Evolutionary conservation across 2,888 invertebrate species (phyloP), one percentile per base, ranked within the genome.

Genomic region (Dolichopus griseipennis): DNA sequence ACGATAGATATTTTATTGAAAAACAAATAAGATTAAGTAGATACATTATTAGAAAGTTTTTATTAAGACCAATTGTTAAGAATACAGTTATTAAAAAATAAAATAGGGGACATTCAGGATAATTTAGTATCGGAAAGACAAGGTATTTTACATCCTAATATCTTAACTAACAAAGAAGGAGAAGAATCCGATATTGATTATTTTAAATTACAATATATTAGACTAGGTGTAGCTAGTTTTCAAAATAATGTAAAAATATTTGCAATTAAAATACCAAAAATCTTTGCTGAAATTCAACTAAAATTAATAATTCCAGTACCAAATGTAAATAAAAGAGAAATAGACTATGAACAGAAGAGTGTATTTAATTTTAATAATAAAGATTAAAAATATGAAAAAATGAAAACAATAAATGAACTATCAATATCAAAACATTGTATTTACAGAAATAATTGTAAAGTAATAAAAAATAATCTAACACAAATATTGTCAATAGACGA

Each of bases 91-190:
- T 43, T 64, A 22, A 63, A 63, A 43, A n/a, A 64, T 15, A 67
- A 64, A 67, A 21, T 67, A 37, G 43, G 63, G 22, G 20, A 21
- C 21, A 64, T 67, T 6, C 64, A 67, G 43, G 64, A 67, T 21
- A 67, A 67, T 43, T 18, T 67, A 52, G 67, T 43, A 64, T 67
- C 64, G 8, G 64, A 64, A 20, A 67, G 43, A 67, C 64, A 67
- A 18, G 67, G 67, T 43, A 67, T 67, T 10, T 41, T 64, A 18
- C 63, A 63, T 20, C 67, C 66, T 12, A 66, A 66, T 41, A 65
- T 65, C 15, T 33, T 65, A n/a, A 65, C 41, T 33, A 34, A 65
- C 34, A 33, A 65, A 34, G 34, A 65, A 65, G 7, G 2, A 52
- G 52, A 52, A 6, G n/a, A 12, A 52, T 52, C 2, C n/a, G 2